Evolutionary conservation across 2,797 vertebrate species (phyloP), one percentile per base, ranked within the genome.

Genomic region (Oophaga sylvatica): DNA sequence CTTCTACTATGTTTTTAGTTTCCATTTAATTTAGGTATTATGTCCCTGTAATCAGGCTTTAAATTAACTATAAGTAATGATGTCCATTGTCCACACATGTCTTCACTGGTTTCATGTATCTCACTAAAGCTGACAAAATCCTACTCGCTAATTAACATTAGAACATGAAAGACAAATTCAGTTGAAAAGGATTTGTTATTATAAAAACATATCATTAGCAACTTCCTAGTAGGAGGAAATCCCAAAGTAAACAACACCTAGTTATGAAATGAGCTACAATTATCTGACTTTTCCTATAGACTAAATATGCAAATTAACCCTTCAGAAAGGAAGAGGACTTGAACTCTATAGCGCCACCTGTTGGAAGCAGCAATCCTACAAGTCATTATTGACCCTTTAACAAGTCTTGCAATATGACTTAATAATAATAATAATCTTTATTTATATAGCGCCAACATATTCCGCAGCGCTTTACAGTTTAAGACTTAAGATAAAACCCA

Each of bases 151-250:
- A 59, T 59, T 19, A 59, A 19, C 26, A 79, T 29, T 59, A 59
- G 77, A 59, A 79, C 26, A 79, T 79, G 26, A 79, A 79, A 79
- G 77, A n/a, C 26, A 59, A 29, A 29, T 17, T 6, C 13, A 78
- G 76, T 16, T 57, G 26, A 26, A 80, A 60, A 35, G 57, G 57
- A 62, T 80, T 60, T 60, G 17, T 19, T 80, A 10, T 35, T 20
- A 35, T 17, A 60, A 62, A 62, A 62, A 77, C 75, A 77, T 56
- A 71, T 15, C 31, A 56, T 77, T 53, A 77, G 59, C 16, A 26
- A 29, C 26, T 80, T 80, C 77, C 77, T 35, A 19, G 13, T 79
- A 57, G 26, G 77, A 60, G 20, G 77, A 79, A 59, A 59, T 79
- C 77, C 53, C 56, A 80, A 62, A 7, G 17, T 35, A 80, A 60